Evolutionary conservation across 2,888 invertebrate species (phyloP), one percentile per base, ranked within the genome.

Genomic region (Acleris cristana): DNA sequence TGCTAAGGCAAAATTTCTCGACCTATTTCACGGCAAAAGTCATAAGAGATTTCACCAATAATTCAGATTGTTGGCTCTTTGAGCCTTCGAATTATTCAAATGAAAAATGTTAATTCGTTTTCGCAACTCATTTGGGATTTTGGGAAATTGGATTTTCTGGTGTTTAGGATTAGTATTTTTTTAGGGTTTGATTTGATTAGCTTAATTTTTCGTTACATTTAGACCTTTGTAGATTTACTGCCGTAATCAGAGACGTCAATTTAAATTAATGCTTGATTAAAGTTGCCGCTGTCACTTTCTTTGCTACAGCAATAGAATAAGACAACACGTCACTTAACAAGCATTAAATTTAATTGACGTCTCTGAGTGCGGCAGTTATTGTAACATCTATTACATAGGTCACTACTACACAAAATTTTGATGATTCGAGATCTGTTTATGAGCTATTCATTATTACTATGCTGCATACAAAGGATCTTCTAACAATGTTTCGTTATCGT

Each of bases 21-120:
- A 30, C 14, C 26, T 57, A 21, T 18, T 64, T 52, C 40, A 16
- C 10, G 26, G 26, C 3, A 30, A 51, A 19, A 21, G 49, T 16
- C 44, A 56, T 66, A 56, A 61, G 48, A 45, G 45, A 65, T 61
- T 61, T 57, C 44, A 51, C 61, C 55, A 66, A 62, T 66, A 56
- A 45, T 56, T 61, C 18, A 30, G 61, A 51, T 56, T 48, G 48
- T 55, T 61, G 18, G 57, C 63, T 58, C 53, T 63, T 58, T 54
- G 66, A 58, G 16, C 48, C 30, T 63, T 54, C 49, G 53, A 53
- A 58, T 66, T 23, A 63, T 63, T 67, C 54, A 63, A 58, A 58
- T 40, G 53, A 63, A 63, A 66, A 63, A 63, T 44, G 53, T 48
- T 67, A 54, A 67, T 58, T 67, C 45, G 62, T 63, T 63, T 56